phyloP scores from a whole-genome alignment of 37 sponge, comb jelly and placozoan species.

The Oopsacas minuta region DNA sequence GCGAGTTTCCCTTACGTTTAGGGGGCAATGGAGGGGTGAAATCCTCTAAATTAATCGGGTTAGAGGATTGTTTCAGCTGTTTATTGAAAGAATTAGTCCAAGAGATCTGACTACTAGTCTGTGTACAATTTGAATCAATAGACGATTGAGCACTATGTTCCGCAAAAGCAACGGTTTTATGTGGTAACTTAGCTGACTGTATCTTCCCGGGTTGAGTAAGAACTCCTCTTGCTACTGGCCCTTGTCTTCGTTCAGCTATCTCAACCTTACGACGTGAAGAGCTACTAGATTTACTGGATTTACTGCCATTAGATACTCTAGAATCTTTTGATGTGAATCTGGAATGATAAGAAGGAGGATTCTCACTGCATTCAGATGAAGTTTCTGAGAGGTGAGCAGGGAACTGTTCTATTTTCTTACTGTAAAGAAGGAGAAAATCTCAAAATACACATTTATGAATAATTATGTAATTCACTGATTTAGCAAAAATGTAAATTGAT shows the following conservation, averaged over 20 bases:
- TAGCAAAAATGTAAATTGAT: not conserved
- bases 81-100: not conserved
- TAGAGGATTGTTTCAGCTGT: not conserved
- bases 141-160: not conserved
- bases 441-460: not conserved
- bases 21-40: not conserved
- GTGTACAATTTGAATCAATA: not conserved
- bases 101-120: not conserved
- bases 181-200: not conserved
- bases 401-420: not conserved
- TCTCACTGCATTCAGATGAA: not conserved
- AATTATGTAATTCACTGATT: not conserved
- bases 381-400: not conserved
- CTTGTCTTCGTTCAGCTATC: not conserved
- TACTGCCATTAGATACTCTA: not conserved
- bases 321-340: not conserved
- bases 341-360: not conserved
- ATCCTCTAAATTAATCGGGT: not conserved
- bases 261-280: not conserved
- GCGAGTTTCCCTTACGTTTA: not conserved
- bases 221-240: not conserved
- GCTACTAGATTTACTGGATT: not conserved
- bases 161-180: not conserved
- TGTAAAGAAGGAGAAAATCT: not conserved
- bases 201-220: not conserved